Base-by-base conservation (phyloP, 1,140 invertebrate genomes). In the Vollenhovia emeryi region DNA sequence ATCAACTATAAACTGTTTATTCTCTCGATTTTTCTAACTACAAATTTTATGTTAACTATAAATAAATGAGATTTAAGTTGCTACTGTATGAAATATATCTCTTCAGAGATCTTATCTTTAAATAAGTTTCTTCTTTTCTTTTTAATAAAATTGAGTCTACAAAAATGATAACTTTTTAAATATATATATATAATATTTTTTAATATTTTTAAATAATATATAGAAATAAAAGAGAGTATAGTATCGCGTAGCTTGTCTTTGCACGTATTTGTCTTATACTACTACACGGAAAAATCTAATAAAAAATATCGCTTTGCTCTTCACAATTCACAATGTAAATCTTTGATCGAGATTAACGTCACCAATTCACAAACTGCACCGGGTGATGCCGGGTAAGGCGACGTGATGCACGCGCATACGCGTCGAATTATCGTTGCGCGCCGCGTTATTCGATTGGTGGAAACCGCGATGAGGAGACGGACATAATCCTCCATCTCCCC, bases 401-500 rank as follows among this genome's bases (percentile, higher is more conserved):
- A 78, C 45, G 36, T 64, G 36, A 30, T 57, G 75, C 66, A 59
- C 66, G 62, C 18, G 43, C 64, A 73, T 52, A 86, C 36, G 13
- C 45, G 4, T 40, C 9, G 48, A 84, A 75, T 85, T 78, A 79
- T 75, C 84, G 75, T 45, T 24, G 33, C 45, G 57, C 24, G 15
- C 48, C 55, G 69, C 40, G 57, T 76, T 52, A 52, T 33, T 40
- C 71, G 85, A 86, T 88, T 71, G 71, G 60, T 74, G 11, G 64
- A 60, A 21, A 1, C 13, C 36, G 1, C 48, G 68, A 9, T 36
- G 80, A 57, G 15, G 40, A 78, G 55, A 75, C 66, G 59, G 48
- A 57, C 60, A 50, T 62, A 68, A 75, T 73, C 73, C 50, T 45
- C 86, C 55, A 33, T 27, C 80, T 86, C 2, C 27, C 85, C 74